These are phyloP conservation scores for Sakesphorus luctuosus DNA, from an alignment of 2,113 vertebrate species.

Conservation along the genomic window DNA sequence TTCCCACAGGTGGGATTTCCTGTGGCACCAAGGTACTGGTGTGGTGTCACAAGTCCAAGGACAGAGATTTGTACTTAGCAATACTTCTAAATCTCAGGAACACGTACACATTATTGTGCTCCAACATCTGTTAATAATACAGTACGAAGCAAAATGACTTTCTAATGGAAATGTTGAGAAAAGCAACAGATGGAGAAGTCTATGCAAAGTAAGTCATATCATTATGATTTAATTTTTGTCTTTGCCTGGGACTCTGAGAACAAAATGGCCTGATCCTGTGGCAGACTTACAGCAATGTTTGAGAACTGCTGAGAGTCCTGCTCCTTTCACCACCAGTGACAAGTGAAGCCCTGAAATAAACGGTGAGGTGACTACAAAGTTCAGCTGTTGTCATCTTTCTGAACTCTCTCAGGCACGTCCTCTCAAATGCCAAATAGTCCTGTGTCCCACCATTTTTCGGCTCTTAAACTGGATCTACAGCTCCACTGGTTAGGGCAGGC, in stretches of 20 bases:
- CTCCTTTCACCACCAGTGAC: background rate
- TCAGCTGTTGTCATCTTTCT: background rate
- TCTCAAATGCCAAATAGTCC: background rate
- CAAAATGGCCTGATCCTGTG: background rate
- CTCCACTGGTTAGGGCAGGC: background rate
- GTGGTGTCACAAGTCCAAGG: background rate
- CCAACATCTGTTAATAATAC: conserved; percentile 36
- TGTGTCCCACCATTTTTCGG: background rate
- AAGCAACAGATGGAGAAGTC: conserved; percentile 25
- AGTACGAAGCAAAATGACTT: background rate
- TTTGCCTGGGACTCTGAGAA: background rate
- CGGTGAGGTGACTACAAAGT: background rate
- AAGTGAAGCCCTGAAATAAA: background rate
- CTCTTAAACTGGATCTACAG: background rate
- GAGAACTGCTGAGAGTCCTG: background rate
- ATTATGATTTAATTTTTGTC: background rate
- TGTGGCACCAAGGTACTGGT: background rate
- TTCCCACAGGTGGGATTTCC: background rate
- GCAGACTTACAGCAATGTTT: background rate
- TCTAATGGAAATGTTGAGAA: background rate
- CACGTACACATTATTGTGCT: background rate
- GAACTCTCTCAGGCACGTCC: background rate
- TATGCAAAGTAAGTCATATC: conserved; percentile 22
- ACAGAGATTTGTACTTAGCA: background rate
- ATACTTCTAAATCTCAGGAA: background rate